Evolutionary conservation across 2,888 invertebrate genomes (phyloP).

Genomic region (Conchocele bisecta): DNA sequence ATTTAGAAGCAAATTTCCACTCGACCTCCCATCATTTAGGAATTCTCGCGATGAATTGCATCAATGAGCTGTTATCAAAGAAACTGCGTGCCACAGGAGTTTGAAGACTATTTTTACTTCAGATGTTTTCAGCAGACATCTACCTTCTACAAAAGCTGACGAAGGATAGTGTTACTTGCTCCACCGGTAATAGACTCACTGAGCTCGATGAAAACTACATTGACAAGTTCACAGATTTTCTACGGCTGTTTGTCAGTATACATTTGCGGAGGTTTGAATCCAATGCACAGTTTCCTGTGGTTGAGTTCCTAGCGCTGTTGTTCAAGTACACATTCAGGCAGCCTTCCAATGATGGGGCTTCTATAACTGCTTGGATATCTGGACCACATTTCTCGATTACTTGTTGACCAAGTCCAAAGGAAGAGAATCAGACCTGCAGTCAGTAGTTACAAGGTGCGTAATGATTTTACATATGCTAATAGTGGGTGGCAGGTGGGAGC

Average conservation of each 20-base stretch:
- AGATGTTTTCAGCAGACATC: slow-evolving; percentile 87
- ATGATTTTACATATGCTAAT: no score
- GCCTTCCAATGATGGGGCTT: slow-evolving; percentile 86
- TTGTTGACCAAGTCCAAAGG: slow-evolving; percentile 79
- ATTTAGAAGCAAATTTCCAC: slow-evolving; percentile 53
- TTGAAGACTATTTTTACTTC: slow-evolving; percentile 87
- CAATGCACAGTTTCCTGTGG: slow-evolving; percentile 89
- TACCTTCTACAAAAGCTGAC: slow-evolving; percentile 83
- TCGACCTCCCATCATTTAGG: slow-evolving; percentile 81
- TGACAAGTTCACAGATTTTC: slow-evolving; percentile 91
- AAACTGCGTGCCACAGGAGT: slow-evolving; percentile 91
- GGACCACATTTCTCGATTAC: slow-evolving; percentile 86
- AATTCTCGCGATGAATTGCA: slow-evolving; percentile 90
- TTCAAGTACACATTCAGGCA: slow-evolving; percentile 93
- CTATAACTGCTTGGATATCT: slow-evolving; percentile 91
- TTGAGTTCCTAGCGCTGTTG: slow-evolving; percentile 90
- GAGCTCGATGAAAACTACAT: slow-evolving; percentile 86
- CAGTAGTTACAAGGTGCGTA: slow-evolving; percentile 50
- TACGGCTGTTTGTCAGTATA: slow-evolving; percentile 89
- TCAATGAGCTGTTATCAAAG: slow-evolving; percentile 93
- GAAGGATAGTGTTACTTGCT: slow-evolving; percentile 80
- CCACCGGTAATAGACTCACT: slow-evolving; percentile 79
- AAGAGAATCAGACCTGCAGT: slow-evolving; percentile 64
- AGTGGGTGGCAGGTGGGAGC: no score
- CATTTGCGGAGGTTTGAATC: slow-evolving; percentile 90